phyloP scores from a whole-genome alignment of 2,797 vertebrate species.

The Delichon dasypus region DNA sequence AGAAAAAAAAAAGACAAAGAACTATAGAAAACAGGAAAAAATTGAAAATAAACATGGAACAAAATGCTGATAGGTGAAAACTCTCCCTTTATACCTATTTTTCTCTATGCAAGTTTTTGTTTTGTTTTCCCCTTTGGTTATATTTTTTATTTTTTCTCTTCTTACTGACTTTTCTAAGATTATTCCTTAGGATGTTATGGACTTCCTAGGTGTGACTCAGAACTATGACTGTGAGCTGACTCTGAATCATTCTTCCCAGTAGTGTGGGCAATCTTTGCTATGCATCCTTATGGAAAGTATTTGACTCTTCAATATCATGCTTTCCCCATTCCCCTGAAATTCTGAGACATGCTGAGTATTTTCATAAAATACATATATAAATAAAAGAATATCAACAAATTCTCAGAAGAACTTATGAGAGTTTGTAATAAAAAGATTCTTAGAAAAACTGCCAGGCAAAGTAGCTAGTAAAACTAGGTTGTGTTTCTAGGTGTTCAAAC shows the following conservation, averaged over 20 bases:
- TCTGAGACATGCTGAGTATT: not conserved
- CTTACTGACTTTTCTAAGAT: not conserved
- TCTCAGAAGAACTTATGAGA: not conserved
- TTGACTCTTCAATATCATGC: not conserved
- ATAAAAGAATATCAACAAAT: not conserved
- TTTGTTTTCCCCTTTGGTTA: fast-evolving
- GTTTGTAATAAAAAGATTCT: not conserved
- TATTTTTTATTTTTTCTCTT: not conserved
- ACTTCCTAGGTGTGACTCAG: not conserved
- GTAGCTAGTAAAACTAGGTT: not conserved
- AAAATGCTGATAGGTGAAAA: not conserved
- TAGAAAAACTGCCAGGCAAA: not conserved
- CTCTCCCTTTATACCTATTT: not conserved
- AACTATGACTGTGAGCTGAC: not conserved
- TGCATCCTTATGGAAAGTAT: not conserved
- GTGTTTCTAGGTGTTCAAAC: not conserved
- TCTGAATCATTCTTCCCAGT: not conserved
- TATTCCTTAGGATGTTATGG: not conserved
- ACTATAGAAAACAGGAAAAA: not conserved
- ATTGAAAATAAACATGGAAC: not conserved
- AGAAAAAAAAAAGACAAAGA: not conserved
- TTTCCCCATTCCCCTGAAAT: not conserved
- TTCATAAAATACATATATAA: not conserved
- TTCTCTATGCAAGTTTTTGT: not conserved
- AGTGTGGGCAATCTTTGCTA: not conserved